Percentiles rank a stretch among this genome's conserved stretches.
Conservation (phyloP, 2,113 vertebrate genomes). For the Scophthalmus maximus region DNA sequence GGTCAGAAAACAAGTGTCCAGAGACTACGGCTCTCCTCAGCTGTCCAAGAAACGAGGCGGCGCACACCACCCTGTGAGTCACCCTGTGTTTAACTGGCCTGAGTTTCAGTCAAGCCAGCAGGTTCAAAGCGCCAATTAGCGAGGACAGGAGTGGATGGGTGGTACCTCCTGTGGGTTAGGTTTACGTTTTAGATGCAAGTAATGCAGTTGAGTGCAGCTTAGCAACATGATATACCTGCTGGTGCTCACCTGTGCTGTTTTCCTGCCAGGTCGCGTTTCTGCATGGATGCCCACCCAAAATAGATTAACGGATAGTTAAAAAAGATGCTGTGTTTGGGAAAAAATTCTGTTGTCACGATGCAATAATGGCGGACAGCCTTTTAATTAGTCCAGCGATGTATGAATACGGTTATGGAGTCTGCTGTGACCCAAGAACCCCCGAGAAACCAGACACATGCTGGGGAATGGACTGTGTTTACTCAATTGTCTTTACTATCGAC, state of each 20-base stretch:
- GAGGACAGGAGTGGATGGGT: constrained; percentile 3
- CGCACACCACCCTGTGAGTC: constrained; percentile 85
- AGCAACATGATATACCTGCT: constrained; percentile 27
- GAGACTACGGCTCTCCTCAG: constrained; percentile 90
- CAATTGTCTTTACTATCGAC: neutral
- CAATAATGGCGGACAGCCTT: no score
- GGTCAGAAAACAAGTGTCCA: constrained; percentile 91
- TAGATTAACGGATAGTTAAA: neutral
- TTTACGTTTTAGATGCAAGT: neutral
- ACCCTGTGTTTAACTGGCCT: constrained; percentile 46
- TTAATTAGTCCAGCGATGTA: no score
- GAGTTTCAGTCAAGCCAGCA: neutral
- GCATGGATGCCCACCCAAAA: neutral
- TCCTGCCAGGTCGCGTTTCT: constrained; percentile 6
- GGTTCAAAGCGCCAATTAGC: constrained; percentile 24
- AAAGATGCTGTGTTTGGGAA: neutral
- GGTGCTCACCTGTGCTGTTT: constrained; percentile 3
- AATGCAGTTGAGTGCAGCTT: constrained; percentile 1
- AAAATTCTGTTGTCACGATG: no score
- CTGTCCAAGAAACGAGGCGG: constrained; percentile 87
- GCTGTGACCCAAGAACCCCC: no score
- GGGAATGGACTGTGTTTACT: neutral
- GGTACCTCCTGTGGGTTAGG: constrained; percentile 9
- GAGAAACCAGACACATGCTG: neutral
- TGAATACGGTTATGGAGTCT: neutral